These are phyloP conservation scores for Craseonycteris thonglongyai DNA, from an alignment of 2,113 vertebrate species.

Conservation along the genomic window DNA sequence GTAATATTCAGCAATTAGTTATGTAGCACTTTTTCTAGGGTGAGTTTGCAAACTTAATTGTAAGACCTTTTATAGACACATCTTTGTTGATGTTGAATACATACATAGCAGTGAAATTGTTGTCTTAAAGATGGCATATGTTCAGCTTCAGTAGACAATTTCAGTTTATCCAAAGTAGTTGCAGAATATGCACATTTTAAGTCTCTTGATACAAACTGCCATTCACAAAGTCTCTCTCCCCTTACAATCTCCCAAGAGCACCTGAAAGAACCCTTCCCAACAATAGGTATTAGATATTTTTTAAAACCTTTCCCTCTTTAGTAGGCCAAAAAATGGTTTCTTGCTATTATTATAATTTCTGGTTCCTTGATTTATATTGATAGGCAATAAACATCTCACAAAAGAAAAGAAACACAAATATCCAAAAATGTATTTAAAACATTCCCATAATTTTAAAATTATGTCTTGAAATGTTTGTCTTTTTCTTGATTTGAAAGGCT, in stretches of 20 bases:
- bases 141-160: conserved; percentile 18
- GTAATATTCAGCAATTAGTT: too few relatives aligned
- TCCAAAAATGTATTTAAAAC: neutral
- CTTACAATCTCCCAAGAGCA: neutral
- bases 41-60: too few relatives aligned
- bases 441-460: neutral
- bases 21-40: too few relatives aligned
- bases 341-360: neutral
- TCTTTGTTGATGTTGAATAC: conserved; percentile 16
- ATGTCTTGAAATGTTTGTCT: neutral
- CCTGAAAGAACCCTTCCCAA: neutral
- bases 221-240: neutral
- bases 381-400: neutral
- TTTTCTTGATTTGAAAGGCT: conserved; percentile 14
- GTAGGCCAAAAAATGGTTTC: neutral
- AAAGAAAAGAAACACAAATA: conserved; percentile 9
- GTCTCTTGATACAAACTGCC: neutral
- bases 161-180: neutral
- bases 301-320: neutral
- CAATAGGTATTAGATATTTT: neutral
- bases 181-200: conserved; percentile 9
- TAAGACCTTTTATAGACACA: too few relatives aligned
- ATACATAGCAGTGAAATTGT: neutral
- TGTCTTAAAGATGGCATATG: neutral
- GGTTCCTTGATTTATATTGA: neutral